A percentile compares a stretch with the other conserved stretches of the same genome.
These are phyloP conservation scores for Oceanodroma leucorhoa DNA, from an alignment of 2,797 vertebrate genomes.

Conservation along the genomic window DNA sequence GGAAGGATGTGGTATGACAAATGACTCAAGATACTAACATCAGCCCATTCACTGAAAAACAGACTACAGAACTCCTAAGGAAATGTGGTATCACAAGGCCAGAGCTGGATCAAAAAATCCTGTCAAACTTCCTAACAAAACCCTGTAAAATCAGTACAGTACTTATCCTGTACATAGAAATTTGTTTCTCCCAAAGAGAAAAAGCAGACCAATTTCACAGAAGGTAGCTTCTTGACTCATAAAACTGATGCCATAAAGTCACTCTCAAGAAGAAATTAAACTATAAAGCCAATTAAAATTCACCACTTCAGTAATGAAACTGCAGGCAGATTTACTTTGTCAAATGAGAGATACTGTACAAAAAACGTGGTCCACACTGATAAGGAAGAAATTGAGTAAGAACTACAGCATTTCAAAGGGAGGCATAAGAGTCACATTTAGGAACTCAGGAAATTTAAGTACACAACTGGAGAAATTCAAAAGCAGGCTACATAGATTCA, in stretches of 20 bases:
- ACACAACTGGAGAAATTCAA: background rate
- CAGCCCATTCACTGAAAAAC: background rate
- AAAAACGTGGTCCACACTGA: background rate
- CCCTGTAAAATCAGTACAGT: background rate
- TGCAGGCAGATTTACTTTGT: background rate
- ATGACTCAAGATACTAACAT: background rate
- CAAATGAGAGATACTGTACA: background rate
- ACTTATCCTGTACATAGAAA: background rate
- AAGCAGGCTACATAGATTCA: background rate
- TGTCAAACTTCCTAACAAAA: background rate
- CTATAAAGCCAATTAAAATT: constrained; percentile 1
- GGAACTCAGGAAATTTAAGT: background rate
- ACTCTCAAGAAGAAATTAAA: background rate
- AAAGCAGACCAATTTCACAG: background rate
- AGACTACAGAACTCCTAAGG: background rate
- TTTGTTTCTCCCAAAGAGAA: background rate
- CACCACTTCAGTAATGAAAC: background rate
- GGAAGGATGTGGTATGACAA: background rate
- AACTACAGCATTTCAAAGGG: background rate
- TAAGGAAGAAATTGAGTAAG: background rate
- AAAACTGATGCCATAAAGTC: background rate
- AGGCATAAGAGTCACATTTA: background rate
- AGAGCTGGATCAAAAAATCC: background rate
- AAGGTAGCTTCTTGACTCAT: background rate
- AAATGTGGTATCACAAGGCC: background rate